Conservation (phyloP, 2,113 vertebrate species). For the Prunella fulvescens region DNA sequence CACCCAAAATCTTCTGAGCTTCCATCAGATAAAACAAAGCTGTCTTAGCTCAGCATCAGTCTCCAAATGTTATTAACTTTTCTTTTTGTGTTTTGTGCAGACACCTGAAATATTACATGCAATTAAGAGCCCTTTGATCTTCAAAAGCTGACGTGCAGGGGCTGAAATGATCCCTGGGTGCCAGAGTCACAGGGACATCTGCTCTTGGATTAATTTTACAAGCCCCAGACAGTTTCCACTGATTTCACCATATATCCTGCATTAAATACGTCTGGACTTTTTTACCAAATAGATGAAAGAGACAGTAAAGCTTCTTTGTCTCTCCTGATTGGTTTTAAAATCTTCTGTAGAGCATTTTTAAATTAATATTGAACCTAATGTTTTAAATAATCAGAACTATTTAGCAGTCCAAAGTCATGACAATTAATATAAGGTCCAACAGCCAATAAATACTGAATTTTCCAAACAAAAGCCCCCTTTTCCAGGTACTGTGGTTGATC, state of each 20-base stretch:
- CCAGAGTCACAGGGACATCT: not conserved
- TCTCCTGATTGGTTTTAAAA: not conserved
- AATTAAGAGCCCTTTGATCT: not conserved
- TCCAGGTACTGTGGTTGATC: not conserved
- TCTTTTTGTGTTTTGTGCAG: not conserved
- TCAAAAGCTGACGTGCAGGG: not conserved
- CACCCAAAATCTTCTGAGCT: not conserved
- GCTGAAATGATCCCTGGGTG: not conserved
- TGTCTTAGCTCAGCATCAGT: not conserved
- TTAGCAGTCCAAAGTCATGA: not conserved
- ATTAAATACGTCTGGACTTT: not conserved
- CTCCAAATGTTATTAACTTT: not conserved
- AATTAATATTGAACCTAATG: not conserved
- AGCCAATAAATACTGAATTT: not conserved
- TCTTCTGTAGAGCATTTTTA: not conserved
- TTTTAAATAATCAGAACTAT: not conserved
- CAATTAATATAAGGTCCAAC: not conserved
- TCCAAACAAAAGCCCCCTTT: not conserved
- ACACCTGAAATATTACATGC: not conserved
- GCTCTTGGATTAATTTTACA: not conserved
- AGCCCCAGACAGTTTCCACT: not conserved
- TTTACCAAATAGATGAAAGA: not conserved
- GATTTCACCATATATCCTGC: not conserved
- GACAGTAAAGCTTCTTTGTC: not conserved
- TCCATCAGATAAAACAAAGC: not conserved